Percentiles rank a stretch among this genome's conserved stretches.
These are phyloP conservation scores for Caerostris darwini DNA, from an alignment of 1,140 invertebrate species.

Conservation along the genomic window DNA sequence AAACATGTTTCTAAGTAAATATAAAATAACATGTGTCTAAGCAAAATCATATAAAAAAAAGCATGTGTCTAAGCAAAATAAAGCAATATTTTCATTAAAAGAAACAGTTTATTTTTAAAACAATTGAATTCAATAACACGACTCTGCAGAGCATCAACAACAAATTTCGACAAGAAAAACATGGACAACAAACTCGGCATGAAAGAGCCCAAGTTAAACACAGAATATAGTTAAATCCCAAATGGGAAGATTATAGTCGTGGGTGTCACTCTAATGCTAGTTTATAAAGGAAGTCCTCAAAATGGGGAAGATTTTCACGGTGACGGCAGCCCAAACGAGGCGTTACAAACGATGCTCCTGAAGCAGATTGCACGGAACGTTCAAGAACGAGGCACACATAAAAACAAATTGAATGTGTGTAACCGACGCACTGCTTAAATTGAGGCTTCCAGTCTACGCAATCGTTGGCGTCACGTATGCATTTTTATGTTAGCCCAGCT, in stretches of 20 bases:
- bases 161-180: too few relatives aligned
- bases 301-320: constrained; percentile 8
- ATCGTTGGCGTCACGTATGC: neutral
- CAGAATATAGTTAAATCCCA: neutral
- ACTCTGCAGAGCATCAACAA: too few relatives aligned
- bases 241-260: constrained; percentile 11
- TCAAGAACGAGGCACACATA: neutral
- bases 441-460: neutral
- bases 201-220: too few relatives aligned
- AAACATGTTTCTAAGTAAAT: too few relatives aligned
- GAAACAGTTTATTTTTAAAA: too few relatives aligned
- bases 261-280: constrained; percentile 43
- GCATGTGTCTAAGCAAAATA: too few relatives aligned
- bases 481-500: neutral
- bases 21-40: too few relatives aligned
- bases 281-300: constrained; percentile 52
- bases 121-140: too few relatives aligned
- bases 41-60: too few relatives aligned
- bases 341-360: constrained; percentile 37
- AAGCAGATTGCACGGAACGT: neutral
- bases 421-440: constrained; percentile 33
- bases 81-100: too few relatives aligned
- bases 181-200: too few relatives aligned
- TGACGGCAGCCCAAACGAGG: constrained; percentile 20
- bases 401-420: constrained; percentile 19